These are phyloP conservation scores for Arnoldichthys spilopterus DNA, from an alignment of 2,797 vertebrate species.

Conservation along the genomic window DNA sequence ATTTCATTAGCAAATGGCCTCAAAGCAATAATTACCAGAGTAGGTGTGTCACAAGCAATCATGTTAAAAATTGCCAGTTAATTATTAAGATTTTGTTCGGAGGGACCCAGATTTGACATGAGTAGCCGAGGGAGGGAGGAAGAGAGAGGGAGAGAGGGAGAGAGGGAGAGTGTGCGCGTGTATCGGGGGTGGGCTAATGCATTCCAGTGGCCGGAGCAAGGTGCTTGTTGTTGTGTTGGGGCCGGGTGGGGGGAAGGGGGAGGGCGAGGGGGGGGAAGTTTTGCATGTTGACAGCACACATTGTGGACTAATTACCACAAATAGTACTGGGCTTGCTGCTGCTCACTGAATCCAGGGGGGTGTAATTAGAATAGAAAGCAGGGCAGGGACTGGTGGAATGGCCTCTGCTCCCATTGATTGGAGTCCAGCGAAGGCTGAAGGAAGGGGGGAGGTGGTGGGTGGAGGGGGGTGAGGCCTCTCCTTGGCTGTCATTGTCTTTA, in stretches of 20 bases:
- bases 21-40: conserved; percentile 99
- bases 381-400: conserved; percentile 72
- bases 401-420: conserved; percentile 66
- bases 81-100: conserved; percentile 99
- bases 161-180: conserved; percentile 18
- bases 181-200: conserved; percentile 60
- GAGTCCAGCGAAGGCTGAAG: conserved; percentile 54
- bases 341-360: conserved; percentile 77
- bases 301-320: conserved; percentile 81
- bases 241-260: conserved; percentile 59
- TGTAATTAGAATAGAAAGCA: conserved; percentile 78
- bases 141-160: conserved; percentile 45
- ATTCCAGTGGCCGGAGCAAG: conserved; percentile 66
- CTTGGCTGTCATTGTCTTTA: conserved; percentile 62
- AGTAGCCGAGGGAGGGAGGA: conserved; percentile 87
- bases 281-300: conserved; percentile 80
- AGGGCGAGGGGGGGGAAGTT: conserved; percentile 64
- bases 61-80: conserved; percentile 99
- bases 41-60: conserved; percentile 99
- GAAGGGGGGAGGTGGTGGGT: conserved; percentile 51
- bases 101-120: conserved; percentile 93
- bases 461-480: conserved; percentile 48
- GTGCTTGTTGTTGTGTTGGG: conserved; percentile 67
- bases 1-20: conserved; percentile 99
- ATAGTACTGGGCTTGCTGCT: conserved; percentile 75